These are phyloP conservation scores for Amia ocellicauda DNA, from an alignment of 2,113 vertebrate genomes.

Conservation along the genomic window DNA sequence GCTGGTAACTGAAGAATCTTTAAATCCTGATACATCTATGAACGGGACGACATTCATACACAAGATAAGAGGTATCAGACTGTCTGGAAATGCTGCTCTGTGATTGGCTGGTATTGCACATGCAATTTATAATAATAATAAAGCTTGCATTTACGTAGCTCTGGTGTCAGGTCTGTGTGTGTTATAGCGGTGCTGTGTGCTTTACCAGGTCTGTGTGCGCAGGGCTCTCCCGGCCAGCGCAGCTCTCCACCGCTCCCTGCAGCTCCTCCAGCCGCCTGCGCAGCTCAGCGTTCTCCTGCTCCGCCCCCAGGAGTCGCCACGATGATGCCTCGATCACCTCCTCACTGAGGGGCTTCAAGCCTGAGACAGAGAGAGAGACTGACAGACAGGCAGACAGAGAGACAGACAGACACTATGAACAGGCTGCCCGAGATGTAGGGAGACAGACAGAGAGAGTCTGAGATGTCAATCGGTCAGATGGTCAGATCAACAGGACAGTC, in stretches of 20 bases:
- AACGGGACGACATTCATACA: too few relatives aligned
- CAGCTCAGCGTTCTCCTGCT: conserved; percentile 68
- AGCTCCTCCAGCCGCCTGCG: conserved; percentile 60
- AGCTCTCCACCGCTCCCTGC: conserved; percentile 62
- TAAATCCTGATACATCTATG: too few relatives aligned
- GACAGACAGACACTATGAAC: neutral
- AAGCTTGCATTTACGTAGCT: too few relatives aligned
- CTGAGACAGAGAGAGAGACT: conserved; percentile 31
- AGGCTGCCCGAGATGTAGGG: conserved; percentile 4
- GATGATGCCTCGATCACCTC: conserved; percentile 66
- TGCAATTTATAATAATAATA: too few relatives aligned
- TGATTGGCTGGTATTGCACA: too few relatives aligned
- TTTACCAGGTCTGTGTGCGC: conserved; percentile 4
- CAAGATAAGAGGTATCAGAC: too few relatives aligned
- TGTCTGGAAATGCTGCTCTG: too few relatives aligned
- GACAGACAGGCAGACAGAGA: neutral
- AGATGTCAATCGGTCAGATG: too few relatives aligned
- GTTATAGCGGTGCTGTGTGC: neutral
- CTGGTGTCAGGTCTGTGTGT: too few relatives aligned
- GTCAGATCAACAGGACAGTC: neutral
- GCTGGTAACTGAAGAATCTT: too few relatives aligned
- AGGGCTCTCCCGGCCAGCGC: conserved; percentile 22
- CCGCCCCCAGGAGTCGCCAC: conserved; percentile 65
- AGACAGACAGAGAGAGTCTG: neutral
- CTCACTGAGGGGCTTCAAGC: conserved; percentile 63